Percentiles rank a stretch among this genome's conserved stretches.
Evolutionary conservation across 2,888 invertebrate genomes (phyloP).

Genomic region (Mystacides longicornis): DNA sequence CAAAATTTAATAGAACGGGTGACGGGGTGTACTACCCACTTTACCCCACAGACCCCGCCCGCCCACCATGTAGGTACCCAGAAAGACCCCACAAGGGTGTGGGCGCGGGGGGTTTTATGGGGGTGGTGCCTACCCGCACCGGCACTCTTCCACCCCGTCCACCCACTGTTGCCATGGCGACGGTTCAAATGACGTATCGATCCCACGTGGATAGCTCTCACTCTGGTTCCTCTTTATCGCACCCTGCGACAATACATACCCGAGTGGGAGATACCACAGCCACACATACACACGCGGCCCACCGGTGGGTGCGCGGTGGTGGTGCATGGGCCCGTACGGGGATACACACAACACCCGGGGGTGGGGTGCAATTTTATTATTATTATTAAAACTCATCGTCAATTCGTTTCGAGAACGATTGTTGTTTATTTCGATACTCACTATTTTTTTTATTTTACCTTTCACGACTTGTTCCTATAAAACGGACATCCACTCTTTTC

Average conservation of each 20-base stretch:
- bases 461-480: too few species aligned
- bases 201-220: constrained; percentile 25
- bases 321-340: constrained; percentile 6
- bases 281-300: too few species aligned
- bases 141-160: constrained; percentile 38
- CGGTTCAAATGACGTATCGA: constrained; percentile 33
- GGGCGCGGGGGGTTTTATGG: constrained; percentile 15
- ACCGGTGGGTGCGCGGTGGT: too few species aligned
- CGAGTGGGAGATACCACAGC: not conserved
- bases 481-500: too few species aligned
- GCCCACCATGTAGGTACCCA: not conserved
- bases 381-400: too few species aligned
- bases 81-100: not conserved
- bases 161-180: constrained; percentile 46
- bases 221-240: constrained; percentile 23
- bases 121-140: constrained; percentile 32
- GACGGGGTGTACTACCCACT: constrained; percentile 15
- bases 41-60: not conserved
- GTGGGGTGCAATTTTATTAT: too few species aligned
- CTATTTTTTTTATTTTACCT: too few species aligned
- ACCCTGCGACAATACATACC: constrained; percentile 18
- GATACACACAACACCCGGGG: not conserved
- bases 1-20: constrained; percentile 26
- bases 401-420: too few species aligned
- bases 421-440: too few species aligned